These are phyloP conservation scores for Salvator merianae DNA, from an alignment of 2,113 vertebrate species.

Conservation along the genomic window DNA sequence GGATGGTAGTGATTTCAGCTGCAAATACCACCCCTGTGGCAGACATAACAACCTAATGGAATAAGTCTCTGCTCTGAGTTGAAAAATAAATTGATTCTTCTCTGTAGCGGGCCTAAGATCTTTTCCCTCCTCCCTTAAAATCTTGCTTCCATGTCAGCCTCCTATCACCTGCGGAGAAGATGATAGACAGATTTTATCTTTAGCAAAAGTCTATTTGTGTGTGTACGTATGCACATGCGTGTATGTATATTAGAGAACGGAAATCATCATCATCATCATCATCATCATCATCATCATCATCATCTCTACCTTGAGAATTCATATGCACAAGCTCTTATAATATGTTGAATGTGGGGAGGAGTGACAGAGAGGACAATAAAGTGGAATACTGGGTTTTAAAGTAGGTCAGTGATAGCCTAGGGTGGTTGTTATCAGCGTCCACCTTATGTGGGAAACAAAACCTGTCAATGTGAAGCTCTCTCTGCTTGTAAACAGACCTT, in stretches of 20 bases:
- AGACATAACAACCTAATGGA: conserved; percentile 10
- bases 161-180: not conserved
- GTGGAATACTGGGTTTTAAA: conserved; percentile 19
- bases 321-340: not conserved
- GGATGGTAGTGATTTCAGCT: not conserved
- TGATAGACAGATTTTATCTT: not conserved
- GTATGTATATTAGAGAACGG: too few species aligned
- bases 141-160: not conserved
- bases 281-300: too few species aligned
- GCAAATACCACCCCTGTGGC: not conserved
- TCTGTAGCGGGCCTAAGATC: not conserved
- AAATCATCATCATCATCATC: too few species aligned
- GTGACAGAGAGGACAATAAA: conserved; percentile 21
- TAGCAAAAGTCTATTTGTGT: too few species aligned
- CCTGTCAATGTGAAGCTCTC: conserved; percentile 31
- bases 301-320: not conserved
- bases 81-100: conserved; percentile 22
- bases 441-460: conserved; percentile 49
- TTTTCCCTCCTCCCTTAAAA: not conserved
- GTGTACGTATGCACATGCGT: too few species aligned
- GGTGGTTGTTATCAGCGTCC: conserved; percentile 37
- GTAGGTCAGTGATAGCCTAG: conserved; percentile 29
- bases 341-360: not conserved
- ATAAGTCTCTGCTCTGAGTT: conserved; percentile 13
- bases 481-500: conserved; percentile 32